These are phyloP conservation scores for Acyrthosiphon pisum DNA, from an alignment of 1,140 invertebrate species.

Conservation along the genomic window DNA sequence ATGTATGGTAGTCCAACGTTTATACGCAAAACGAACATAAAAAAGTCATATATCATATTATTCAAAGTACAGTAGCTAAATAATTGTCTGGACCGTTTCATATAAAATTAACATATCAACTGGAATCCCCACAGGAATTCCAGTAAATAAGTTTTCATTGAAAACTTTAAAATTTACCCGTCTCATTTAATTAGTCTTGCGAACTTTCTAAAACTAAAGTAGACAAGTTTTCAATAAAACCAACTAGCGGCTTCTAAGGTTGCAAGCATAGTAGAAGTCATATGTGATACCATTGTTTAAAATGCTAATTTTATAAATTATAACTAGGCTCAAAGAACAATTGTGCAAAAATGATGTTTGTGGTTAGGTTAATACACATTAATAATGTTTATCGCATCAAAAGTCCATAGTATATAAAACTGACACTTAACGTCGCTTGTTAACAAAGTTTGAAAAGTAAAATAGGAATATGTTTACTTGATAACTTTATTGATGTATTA, in stretches of 20 bases:
- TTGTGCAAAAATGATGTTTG: not conserved
- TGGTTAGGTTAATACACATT: not conserved
- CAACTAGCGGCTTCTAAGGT: not conserved
- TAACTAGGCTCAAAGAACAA: not conserved
- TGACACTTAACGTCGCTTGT: not conserved
- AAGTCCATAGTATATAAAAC: not conserved
- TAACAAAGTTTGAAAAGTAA: not conserved
- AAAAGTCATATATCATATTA: not conserved
- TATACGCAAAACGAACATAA: not conserved
- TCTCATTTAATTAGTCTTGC: not conserved
- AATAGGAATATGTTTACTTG: not conserved
- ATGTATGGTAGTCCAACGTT: not conserved
- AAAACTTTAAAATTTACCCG: slow-evolving; percentile 5
- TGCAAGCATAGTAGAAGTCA: not conserved
- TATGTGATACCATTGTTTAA: not conserved
- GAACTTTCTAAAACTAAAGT: slow-evolving; percentile 14
- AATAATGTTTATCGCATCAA: not conserved
- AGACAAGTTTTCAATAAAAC: slow-evolving; percentile 21
- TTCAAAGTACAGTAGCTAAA: not conserved
- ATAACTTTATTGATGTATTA: not conserved
- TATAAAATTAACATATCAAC: slow-evolving; percentile 37
- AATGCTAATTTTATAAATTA: not conserved
- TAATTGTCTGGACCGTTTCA: not conserved
- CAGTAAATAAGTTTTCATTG: not conserved
- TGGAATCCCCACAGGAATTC: not conserved